Conservation (phyloP, 2,113 vertebrate species). For the Alaudala cheleensis region DNA sequence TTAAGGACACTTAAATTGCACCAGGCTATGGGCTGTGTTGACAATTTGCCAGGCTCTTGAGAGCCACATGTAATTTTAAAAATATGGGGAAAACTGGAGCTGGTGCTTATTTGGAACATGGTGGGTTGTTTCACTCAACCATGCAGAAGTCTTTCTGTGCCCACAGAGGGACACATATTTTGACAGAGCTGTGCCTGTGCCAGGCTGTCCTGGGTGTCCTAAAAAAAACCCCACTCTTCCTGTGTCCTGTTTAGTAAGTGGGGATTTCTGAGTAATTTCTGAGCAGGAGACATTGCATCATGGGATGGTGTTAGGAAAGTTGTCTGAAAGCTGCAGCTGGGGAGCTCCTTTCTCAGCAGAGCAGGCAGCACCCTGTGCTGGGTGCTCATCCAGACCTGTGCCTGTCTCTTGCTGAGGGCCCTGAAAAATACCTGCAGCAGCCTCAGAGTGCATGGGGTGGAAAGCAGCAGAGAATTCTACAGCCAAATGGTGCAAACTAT, state of each 20-base stretch:
- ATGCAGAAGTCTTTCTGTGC: neutral
- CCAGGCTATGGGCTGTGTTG: neutral
- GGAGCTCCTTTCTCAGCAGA: neutral
- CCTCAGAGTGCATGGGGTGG: fast-evolving
- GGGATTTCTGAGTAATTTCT: slow-evolving; percentile 67
- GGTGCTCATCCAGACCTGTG: neutral
- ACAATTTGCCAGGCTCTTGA: slow-evolving; percentile 15
- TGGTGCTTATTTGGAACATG: slow-evolving; percentile 6
- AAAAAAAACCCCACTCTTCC: neutral
- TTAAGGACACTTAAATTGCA: neutral
- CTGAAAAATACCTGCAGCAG: neutral
- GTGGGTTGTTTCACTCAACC: neutral
- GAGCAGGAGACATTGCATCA: slow-evolving; percentile 63
- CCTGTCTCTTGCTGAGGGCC: neutral
- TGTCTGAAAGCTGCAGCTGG: slow-evolving; percentile 47
- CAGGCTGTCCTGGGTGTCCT: slow-evolving; percentile 52
- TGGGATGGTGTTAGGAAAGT: slow-evolving; percentile 48
- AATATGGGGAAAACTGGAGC: slow-evolving; percentile 15
- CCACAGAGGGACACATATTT: slow-evolving; percentile 22
- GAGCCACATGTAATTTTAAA: slow-evolving; percentile 9
- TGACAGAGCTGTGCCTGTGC: slow-evolving; percentile 15
- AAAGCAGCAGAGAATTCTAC: neutral
- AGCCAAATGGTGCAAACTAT: neutral
- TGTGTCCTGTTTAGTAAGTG: slow-evolving; percentile 50
- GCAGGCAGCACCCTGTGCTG: fast-evolving